Evolutionary conservation across 2,797 vertebrate genomes (phyloP), one percentile per base, ranked within the genome.

Genomic region (Hipposideros larvatus): DNA sequence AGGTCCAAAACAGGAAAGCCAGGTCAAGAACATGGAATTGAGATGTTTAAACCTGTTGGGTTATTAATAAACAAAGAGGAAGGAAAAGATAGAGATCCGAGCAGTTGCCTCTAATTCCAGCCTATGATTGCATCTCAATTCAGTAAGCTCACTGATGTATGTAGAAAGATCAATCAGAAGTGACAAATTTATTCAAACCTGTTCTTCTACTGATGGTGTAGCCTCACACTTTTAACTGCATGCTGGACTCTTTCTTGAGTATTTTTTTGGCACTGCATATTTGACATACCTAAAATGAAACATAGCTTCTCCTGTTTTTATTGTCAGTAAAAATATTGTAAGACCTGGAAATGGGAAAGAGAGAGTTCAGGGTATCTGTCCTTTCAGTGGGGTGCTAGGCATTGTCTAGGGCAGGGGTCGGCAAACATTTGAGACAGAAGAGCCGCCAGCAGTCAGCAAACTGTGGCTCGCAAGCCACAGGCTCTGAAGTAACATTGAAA

Each of bases 201-300:
- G 5, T 37, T 31, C 18, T 22, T 80, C 9, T 43, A 2, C 46
- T 57, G 21, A 80, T 46, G 19, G 19, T 18, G 9, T 22, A 57
- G 57, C 8, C 22, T 55, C 41, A 7, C 1, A 19, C 80, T 88
- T 95, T 55, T 46, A 37, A 78, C 1, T 73, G 51, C n/a, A 65
- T 3, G 1, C 48, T 14, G 55, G 18, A n/a, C 73, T 78, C 75
- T 57, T 28, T 90, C 37, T 19, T 15, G 57, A 91, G 70, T 48
- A 55, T 53, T 53, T 90, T 85, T 65, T 90, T 82, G 51, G 46
- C n/a, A 85, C 22, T 82, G 34, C 19, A 26, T 90, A 66, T 70
- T 78, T 96, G 71, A 71, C 34, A 43, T 82, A 63, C 26, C 57
- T 93, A 51, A 87, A 86, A 89, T 83, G 46, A 94, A 95, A 94